phyloP scores from a whole-genome alignment of 2,797 vertebrate genomes.

The Decapterus maruadsi region DNA sequence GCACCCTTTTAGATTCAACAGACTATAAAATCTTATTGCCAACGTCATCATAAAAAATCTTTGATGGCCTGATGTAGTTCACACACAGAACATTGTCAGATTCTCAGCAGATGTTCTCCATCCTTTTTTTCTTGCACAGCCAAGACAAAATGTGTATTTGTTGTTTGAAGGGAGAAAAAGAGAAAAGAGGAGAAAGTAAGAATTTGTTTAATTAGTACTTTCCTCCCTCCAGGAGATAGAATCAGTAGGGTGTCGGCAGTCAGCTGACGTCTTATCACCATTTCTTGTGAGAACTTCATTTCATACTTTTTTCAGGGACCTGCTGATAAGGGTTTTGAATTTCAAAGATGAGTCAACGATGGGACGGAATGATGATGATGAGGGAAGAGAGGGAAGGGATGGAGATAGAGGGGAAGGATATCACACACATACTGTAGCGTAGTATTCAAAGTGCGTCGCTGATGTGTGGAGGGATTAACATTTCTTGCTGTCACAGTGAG shows the following conservation, averaged over 20 bases:
- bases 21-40: not conserved
- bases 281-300: conserved; percentile 76
- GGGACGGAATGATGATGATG: conserved; percentile 32
- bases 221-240: conserved; percentile 64
- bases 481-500: conserved; percentile 5
- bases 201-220: conserved; percentile 74
- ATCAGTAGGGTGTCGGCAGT: conserved; percentile 68
- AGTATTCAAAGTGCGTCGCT: conserved; percentile 3
- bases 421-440: not conserved
- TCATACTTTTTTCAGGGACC: conserved; percentile 58
- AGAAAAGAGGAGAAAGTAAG: conserved; percentile 48
- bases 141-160: conserved; percentile 4
- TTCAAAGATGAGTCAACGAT: conserved; percentile 80
- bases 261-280: conserved; percentile 71
- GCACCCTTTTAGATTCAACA: not conserved
- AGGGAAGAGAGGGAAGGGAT: conserved; percentile 21
- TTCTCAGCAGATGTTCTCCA: not conserved
- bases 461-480: conserved; percentile 20
- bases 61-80: not conserved
- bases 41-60: not conserved
- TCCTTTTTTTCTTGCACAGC: not conserved
- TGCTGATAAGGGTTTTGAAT: conserved; percentile 78
- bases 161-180: conserved; percentile 23
- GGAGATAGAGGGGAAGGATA: conserved; percentile 12
- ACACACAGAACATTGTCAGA: not conserved